These are phyloP conservation scores for Dendrolimus pini DNA, from an alignment of 2,888 invertebrate species.

Conservation along the genomic window DNA sequence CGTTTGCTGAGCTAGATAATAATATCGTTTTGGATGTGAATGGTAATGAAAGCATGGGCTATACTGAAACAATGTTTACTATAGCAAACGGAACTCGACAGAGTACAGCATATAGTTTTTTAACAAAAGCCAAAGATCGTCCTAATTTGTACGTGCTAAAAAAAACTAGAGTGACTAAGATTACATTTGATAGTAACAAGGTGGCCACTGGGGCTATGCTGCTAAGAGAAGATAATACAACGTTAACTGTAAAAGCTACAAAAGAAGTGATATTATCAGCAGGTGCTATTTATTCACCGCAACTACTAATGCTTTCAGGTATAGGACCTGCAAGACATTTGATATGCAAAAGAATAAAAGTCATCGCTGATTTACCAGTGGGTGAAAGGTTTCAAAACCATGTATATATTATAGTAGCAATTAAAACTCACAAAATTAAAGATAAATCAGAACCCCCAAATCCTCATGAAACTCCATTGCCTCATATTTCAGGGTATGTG, in stretches of 20 bases:
- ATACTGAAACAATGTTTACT: conserved; percentile 52
- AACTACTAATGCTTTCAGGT: conserved; percentile 65
- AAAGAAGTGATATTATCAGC: conserved; percentile 65
- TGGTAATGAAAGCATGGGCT: conserved; percentile 35
- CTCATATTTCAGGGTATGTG: conserved; percentile 41
- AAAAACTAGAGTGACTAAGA: conserved; percentile 55
- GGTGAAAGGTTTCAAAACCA: conserved; percentile 66
- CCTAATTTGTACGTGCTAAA: conserved; percentile 45
- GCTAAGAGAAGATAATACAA: conserved; percentile 23
- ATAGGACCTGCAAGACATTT: conserved; percentile 56
- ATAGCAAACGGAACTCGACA: conserved; percentile 54
- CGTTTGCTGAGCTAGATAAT: conserved; percentile 56
- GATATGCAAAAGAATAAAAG: conserved; percentile 32
- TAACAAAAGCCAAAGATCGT: conserved; percentile 26
- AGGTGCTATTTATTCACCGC: conserved; percentile 61
- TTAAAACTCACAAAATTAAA: conserved; percentile 17
- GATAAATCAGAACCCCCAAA: conserved; percentile 27
- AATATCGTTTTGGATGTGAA: conserved; percentile 18
- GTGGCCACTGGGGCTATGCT: conserved; percentile 57
- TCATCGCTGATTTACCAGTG: conserved; percentile 51
- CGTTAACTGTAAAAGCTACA: conserved; percentile 29
- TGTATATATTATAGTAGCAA: conserved; percentile 27
- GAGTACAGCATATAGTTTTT: conserved; percentile 64
- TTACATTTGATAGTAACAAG: conserved; percentile 61
- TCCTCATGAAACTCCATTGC: conserved; percentile 28